Evolutionary conservation across 2,888 invertebrate species (phyloP), one percentile per base, ranked within the genome.

Genomic region (Lochmaea crataegi): DNA sequence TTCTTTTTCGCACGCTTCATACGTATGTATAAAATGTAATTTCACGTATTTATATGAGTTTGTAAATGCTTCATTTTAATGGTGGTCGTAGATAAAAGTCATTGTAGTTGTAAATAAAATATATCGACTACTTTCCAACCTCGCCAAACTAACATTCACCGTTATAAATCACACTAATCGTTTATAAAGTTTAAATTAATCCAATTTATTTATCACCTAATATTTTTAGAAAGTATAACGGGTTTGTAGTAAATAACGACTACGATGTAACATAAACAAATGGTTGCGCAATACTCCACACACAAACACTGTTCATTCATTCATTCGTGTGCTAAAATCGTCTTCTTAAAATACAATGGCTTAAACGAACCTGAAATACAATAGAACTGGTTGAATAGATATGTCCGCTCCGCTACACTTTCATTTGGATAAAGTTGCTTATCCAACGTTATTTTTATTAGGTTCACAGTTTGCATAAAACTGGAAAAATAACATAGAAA

Each of bases 271-370:
- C 32, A 60, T 32, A 60, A 60, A 57, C 22, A 57, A 26, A 11
- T 32, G 38, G n/a, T 60, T 60, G n/a, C n/a, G 60, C n/a, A 60
- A 60, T 60, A n/a, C 60, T 38, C 26, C 0, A 32, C 26, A 32
- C 42, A 41, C 61, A 61, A 61, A 61, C 61, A 16, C 26, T 32
- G 38, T 61, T 61, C 61, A 41, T 41, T 61, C 61, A 61, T 61
- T 42, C 42, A n/a, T 60, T 38, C 14, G 38, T 60, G 16, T 42
- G 7, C 16, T 61, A 41, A 42, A 61, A 61, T 16, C 61, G 41
- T 61, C 61, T 58, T 32, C 58, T 61, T 61, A 61, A 41, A 42
- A 42, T 61, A 61, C 61, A 61, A 61, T 61, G 41, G 41, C 41
- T 41, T 41, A 41, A 61, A 61, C 41, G 42, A 61, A 61, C 61